Conservation (phyloP, 2,113 vertebrate genomes). For the Seriola rivoliana region DNA sequence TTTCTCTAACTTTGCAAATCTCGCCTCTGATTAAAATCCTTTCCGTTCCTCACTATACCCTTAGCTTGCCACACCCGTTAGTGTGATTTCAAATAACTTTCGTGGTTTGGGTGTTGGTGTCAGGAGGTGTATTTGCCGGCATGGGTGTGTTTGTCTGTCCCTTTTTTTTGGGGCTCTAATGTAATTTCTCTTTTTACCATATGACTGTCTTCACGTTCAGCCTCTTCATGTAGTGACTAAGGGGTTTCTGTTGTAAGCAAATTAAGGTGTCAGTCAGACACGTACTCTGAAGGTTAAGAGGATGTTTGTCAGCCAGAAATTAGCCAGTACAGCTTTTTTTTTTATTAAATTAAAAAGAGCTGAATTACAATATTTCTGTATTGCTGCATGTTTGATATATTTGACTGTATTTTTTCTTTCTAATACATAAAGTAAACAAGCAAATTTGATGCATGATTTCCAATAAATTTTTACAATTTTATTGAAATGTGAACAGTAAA, state of each 20-base stretch:
- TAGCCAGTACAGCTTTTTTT: neutral
- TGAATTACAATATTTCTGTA: neutral
- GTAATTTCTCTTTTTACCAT: constrained; percentile 76
- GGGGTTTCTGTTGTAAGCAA: constrained; percentile 54
- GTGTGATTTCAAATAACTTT: constrained; percentile 34
- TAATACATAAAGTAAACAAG: neutral
- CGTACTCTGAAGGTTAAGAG: neutral
- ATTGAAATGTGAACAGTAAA: too few relatives aligned
- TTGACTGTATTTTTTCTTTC: neutral
- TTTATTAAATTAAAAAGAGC: neutral
- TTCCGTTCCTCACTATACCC: neutral
- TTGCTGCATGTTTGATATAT: neutral
- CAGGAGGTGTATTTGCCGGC: constrained; percentile 52
- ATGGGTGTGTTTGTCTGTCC: constrained; percentile 66
- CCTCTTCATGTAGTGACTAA: constrained; percentile 64
- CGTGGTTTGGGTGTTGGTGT: constrained; percentile 72
- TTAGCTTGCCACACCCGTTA: constrained; percentile 48
- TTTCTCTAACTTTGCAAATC: constrained; percentile 3
- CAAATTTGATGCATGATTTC: neutral
- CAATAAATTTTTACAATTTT: neutral
- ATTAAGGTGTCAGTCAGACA: neutral
- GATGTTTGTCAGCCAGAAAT: neutral
- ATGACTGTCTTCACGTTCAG: constrained; percentile 72
- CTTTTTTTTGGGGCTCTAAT: constrained; percentile 50
- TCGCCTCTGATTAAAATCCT: neutral